Base-by-base conservation (phyloP, 2,888 invertebrate species). In the Plagodis dolabraria region DNA sequence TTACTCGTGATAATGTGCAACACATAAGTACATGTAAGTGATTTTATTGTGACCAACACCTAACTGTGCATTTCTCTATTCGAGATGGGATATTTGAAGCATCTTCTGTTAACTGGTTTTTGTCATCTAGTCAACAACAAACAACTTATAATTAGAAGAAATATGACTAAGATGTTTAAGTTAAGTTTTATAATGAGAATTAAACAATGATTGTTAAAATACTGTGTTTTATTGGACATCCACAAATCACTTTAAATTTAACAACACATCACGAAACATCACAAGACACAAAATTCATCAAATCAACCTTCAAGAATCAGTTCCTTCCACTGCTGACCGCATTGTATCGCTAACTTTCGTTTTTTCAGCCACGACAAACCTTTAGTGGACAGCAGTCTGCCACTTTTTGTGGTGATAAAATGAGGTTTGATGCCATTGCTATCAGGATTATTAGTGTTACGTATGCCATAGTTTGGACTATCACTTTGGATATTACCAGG, bases 261-360 rank as follows among this genome's bases (percentile, higher is more conserved):
- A 66, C 58, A 60, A 65, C 22, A 22, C 22, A 22, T 2, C 1
- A 2, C 1, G 22, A 69, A 68, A 69, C 71, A 61, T 47, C 47
- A 53, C 60, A 34, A 38, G 10, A 51, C 22, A 33, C 10, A 10
- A 38, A 50, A 33, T 47, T n/a, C 6, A 6, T 36, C 22, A 9
- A 10, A 48, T 77, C 65, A 85, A 63, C 71, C 67, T 60, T 85
- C 81, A 33, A 78, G 60, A 34, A 87, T 64, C 6, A 85, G 70
- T 51, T 80, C 79, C 64, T 83, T 87, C 83, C 85, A 87, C 46
- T 82, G 76, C 33, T 77, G 70, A 0, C 82, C 82, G 52, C 86
- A 86, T 9, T 72, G 70, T 10, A 77, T 53, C 5, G 75, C 79
- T 34, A 77, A 56, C 63, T 83, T 86, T 22, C 79, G 79, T 59